Evolutionary conservation across 1,140 invertebrate species (phyloP).

Genomic region (Platyscapa corneri): DNA sequence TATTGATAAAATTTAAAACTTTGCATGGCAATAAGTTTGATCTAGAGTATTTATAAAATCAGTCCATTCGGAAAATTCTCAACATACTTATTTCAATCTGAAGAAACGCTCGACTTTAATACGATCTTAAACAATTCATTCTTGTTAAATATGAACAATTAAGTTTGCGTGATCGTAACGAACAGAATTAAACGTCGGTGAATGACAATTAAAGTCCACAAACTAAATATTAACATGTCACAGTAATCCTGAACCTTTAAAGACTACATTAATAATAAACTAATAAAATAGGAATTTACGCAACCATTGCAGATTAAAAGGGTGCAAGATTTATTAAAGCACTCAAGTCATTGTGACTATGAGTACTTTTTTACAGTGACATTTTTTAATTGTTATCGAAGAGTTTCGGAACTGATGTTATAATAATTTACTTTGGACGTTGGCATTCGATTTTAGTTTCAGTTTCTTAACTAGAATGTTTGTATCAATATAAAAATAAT

Average conservation of each 20-base stretch:
- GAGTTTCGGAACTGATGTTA: neutral
- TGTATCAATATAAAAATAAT: no score
- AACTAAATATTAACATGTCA: neutral
- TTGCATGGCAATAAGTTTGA: neutral
- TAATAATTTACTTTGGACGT: neutral
- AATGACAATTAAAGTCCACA: neutral
- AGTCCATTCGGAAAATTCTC: neutral
- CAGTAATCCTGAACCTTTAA: no score
- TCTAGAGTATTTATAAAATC: neutral
- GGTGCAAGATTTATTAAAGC: neutral
- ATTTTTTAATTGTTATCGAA: neutral
- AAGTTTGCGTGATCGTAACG: neutral
- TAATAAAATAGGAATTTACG: conserved; percentile 1
- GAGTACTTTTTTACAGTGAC: neutral
- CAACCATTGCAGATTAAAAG: neutral
- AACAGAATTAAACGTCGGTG: neutral
- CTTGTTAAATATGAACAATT: neutral
- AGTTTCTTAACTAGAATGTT: no score
- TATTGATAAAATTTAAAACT: neutral
- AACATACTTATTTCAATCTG: neutral
- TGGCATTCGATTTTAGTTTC: no score
- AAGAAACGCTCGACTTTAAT: neutral
- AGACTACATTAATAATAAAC: neutral
- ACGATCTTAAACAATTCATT: neutral
- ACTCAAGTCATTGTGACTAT: conserved; percentile 3